These are phyloP conservation scores for Monodelphis domestica DNA, from an alignment of 2,797 vertebrate genomes.

Conservation along the genomic window DNA sequence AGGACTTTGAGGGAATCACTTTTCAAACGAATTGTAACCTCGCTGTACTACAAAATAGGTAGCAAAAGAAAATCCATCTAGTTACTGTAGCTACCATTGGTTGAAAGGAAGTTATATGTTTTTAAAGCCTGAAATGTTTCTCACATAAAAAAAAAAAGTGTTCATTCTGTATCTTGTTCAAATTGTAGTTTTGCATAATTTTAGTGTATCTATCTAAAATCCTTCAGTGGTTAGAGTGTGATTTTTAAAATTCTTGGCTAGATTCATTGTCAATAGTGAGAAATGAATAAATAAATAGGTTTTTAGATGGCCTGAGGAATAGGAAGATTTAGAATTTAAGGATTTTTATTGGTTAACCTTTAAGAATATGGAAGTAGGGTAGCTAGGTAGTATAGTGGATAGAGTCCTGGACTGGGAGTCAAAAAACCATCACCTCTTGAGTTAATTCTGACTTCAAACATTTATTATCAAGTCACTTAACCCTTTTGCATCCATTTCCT, in stretches of 20 bases:
- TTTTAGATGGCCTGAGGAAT: background rate
- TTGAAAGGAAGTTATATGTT: constrained; percentile 27
- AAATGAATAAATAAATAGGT: constrained; percentile 10
- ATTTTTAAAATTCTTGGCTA: background rate
- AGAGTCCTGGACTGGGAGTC: too few species aligned
- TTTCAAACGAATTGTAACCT: background rate
- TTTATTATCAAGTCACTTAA: too few species aligned
- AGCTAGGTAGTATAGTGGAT: too few species aligned
- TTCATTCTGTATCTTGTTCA: background rate
- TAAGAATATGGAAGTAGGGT: background rate
- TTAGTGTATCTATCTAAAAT: background rate
- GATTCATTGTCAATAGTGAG: background rate
- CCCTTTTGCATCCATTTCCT: too few species aligned
- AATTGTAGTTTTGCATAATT: constrained; percentile 26
- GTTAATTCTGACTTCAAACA: too few species aligned
- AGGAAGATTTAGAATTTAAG: constrained; percentile 17
- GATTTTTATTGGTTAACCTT: background rate
- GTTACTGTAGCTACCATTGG: background rate
- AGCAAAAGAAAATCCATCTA: background rate
- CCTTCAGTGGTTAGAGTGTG: background rate
- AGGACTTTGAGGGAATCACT: background rate
- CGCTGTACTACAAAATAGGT: background rate
- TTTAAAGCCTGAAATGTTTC: constrained; percentile 24
- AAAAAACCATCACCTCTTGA: too few species aligned
- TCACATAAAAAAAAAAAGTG: background rate